phyloP scores from a whole-genome alignment of 1,140 invertebrate species.

The Tyrophagus putrescentiae region DNA sequence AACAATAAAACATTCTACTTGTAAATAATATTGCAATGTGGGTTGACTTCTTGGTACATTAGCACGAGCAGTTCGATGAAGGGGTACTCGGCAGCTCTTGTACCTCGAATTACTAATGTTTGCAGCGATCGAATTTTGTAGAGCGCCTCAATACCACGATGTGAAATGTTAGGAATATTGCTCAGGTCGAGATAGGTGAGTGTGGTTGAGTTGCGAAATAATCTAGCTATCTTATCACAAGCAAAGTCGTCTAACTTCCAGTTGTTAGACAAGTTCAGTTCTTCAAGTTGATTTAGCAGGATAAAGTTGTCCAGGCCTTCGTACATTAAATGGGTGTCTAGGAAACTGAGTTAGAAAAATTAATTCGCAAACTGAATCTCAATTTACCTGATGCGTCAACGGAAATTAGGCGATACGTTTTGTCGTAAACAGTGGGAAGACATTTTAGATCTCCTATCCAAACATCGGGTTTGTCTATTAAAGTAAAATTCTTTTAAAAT shows the following conservation, averaged over 20 bases:
- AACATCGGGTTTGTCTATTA: not conserved
- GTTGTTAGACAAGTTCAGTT: slow-evolving; percentile 19
- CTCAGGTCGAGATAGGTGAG: slow-evolving; percentile 18
- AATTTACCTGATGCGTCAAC: slow-evolving; percentile 16
- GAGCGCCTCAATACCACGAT: slow-evolving; percentile 17
- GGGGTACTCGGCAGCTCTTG: slow-evolving; percentile 16
- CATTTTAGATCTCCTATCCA: not conserved
- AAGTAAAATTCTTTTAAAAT: not conserved
- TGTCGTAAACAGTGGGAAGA: slow-evolving; percentile 12
- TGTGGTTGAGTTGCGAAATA: slow-evolving; percentile 18
- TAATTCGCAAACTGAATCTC: not conserved
- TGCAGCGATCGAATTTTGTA: slow-evolving; percentile 16
- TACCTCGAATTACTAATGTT: slow-evolving; percentile 18
- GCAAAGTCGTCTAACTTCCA: slow-evolving; percentile 19
- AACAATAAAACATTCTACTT: not conserved
- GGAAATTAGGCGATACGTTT: not conserved
- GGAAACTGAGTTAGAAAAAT: not conserved
- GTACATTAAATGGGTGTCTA: not conserved
- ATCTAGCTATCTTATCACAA: slow-evolving; percentile 21
- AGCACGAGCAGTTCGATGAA: slow-evolving; percentile 20
- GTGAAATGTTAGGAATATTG: slow-evolving; percentile 3
- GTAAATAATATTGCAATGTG: slow-evolving; percentile 19
- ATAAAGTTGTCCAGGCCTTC: slow-evolving; percentile 24
- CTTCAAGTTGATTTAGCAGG: slow-evolving; percentile 14
- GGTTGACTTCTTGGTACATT: slow-evolving; percentile 21